phyloP scores from a whole-genome alignment of 2,113 vertebrate genomes.

The Glaucomys volans region DNA sequence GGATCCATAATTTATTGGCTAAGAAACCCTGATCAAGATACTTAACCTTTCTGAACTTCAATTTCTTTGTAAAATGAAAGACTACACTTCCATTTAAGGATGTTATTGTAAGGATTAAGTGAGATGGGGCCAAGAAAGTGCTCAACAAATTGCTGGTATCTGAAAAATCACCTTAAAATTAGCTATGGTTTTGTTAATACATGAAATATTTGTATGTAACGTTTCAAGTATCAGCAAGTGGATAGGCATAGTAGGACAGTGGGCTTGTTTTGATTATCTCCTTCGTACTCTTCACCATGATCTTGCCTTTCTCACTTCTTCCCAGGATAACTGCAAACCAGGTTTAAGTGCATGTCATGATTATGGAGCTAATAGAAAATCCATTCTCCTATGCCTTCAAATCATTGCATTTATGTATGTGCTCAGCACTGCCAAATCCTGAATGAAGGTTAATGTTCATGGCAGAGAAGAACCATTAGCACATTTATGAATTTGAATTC shows the following conservation, averaged over 20 bases:
- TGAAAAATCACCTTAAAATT: background rate
- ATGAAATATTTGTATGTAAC: background rate
- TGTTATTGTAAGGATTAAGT: background rate
- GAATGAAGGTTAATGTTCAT: slow-evolving; percentile 48
- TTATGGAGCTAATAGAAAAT: slow-evolving; percentile 59
- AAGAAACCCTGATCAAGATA: background rate
- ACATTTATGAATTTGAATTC: slow-evolving; percentile 55
- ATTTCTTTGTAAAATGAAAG: background rate
- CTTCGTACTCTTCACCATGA: background rate
- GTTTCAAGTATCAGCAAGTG: background rate
- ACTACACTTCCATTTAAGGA: background rate
- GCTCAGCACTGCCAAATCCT: slow-evolving; percentile 47
- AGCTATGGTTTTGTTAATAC: background rate
- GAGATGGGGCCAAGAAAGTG: background rate
- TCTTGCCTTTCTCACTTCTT: slow-evolving; percentile 31
- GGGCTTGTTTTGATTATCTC: background rate
- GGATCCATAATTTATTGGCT: background rate
- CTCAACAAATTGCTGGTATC: background rate
- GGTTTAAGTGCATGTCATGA: background rate
- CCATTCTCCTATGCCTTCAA: slow-evolving; percentile 28
- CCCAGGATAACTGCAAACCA: background rate
- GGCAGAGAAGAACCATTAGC: slow-evolving; percentile 25
- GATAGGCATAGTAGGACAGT: background rate
- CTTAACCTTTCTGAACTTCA: slow-evolving; percentile 32
- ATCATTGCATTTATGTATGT: slow-evolving; percentile 7